Evolutionary conservation across 1,140 invertebrate species (phyloP), one percentile per base, ranked within the genome.

Genomic region (Drosophila sucinea): DNA sequence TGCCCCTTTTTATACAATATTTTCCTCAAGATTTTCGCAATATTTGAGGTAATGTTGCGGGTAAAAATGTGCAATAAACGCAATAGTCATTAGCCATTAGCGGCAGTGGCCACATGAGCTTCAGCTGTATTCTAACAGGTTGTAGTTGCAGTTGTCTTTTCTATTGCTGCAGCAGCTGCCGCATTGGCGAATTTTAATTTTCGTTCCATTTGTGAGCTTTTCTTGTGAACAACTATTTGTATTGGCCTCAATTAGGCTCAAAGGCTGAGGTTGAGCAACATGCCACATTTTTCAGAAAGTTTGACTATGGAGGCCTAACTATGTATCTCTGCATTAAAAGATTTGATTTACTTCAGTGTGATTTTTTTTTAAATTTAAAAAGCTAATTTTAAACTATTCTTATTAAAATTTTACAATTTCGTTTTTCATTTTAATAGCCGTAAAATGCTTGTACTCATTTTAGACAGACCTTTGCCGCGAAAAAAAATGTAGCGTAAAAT

Each of bases 11-110:
- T 51, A 51, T 51, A 51, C 44, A 8, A 51, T 77, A 74, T 81
- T 90, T 90, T 79, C 66, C 70, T 72, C 71, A 68, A 90, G 70
- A 77, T 86, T 90, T 90, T 82, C 79, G 79, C 86, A 90, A 90
- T 81, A 73, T 87, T 79, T 87, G 79, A 73, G 64, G 32, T 57
- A 75, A 38, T 11, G 35, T 38, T 11, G 35, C 10, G 35, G 2
- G 8, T 10, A 38, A 38, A n/a, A 60, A 86, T 78, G 77, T 74
- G 83, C 75, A 87, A 87, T 73, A 82, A 81, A 79, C 81, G 81
- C 77, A 81, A 77, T 72, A 61, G 40, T 79, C 76, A 87, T 82
- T 79, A 82, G 40, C 83, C 76, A 87, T 82, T 79, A 82, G 66
- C 56, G 70, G 64, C 67, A 70, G 30, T 35, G 67, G 67, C 63